phyloP scores from a whole-genome alignment of 2,113 vertebrate genomes.

The Grus americana region DNA sequence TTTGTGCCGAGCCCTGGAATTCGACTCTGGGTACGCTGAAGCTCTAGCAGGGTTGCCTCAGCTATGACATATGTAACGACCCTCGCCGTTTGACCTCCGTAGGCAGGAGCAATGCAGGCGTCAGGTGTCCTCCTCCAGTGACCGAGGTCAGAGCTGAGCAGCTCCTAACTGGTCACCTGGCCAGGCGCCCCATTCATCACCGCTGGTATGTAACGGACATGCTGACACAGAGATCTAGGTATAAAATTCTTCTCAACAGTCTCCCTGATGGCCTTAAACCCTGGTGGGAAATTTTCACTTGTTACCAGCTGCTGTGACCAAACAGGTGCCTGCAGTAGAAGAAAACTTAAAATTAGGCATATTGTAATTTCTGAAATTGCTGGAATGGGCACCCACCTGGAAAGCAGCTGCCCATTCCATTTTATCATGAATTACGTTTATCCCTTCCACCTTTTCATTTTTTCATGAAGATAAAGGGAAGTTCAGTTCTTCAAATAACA shows the following conservation, averaged over 20 bases:
- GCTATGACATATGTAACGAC: constrained; percentile 77
- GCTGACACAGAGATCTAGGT: constrained; percentile 52
- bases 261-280: constrained; percentile 72
- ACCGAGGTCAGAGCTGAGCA: constrained; percentile 78
- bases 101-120: constrained; percentile 79
- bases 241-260: constrained; percentile 48
- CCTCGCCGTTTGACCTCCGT: constrained; percentile 70
- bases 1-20: constrained; percentile 74
- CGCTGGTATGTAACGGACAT: constrained; percentile 71
- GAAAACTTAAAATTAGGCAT: constrained; percentile 63
- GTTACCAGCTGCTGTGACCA: constrained; percentile 75
- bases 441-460: background rate
- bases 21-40: constrained; percentile 65
- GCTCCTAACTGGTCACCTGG: constrained; percentile 73
- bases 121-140: constrained; percentile 80
- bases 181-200: constrained; percentile 79
- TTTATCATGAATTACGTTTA: background rate
- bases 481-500: background rate
- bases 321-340: constrained; percentile 59
- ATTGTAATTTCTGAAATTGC: constrained; percentile 76
- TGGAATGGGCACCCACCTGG: constrained; percentile 74
- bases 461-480: background rate
- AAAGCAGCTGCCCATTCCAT: background rate
- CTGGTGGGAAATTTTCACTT: constrained; percentile 74
- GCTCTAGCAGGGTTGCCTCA: constrained; percentile 71